Evolutionary conservation across 2,888 invertebrate species (phyloP), one percentile per base, ranked within the genome.

Genomic region (Drosophila parthenogenetica): DNA sequence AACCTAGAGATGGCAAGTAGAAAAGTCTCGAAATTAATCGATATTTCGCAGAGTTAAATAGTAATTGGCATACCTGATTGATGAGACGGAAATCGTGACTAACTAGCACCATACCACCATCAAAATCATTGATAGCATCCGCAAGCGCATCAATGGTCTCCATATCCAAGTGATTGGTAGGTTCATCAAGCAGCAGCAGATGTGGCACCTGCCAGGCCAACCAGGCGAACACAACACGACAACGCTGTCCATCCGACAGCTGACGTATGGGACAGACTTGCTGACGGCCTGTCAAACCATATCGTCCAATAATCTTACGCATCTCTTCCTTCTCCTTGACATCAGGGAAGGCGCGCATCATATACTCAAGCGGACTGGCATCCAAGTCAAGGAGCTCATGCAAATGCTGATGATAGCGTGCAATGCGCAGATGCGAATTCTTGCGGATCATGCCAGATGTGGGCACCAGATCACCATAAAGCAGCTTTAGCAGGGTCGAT

Each of bases 71-170:
- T 29, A 98, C 99, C 95, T 99, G 99, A 93, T 97, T 98, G 76
- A 99, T 99, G 59, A 99, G 95, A 92, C 99, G 94, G 94, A 99
- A 99, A 94, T 99, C 99, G 96, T 99, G 99, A 93, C 98, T 98
- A 89, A 99, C 99, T 22, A 99, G 95, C 75, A 99, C 97, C 96
- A 99, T 96, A 79, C 99, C 99, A 46, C 99, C 99, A 80, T 98
- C 98, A 91, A 98, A 99, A 90, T 98, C 98, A 91, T 98, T 98
- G 88, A 99, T 96, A 25, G 99, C 99, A 83, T 99, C 99, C 1
- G 97, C 99, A 61, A 99, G 93, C 0, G 99, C 98, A 93, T 99
- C 99, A 78, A 99, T 99, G 0, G 99, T 99, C 93, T 98, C 98
- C 97, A 98, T 98, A 90, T 98, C 98, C 92, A 98, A 94, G 90